Percentiles rank a stretch among this genome's conserved stretches.
Conservation (phyloP, 2,113 vertebrate genomes). For the Nibea coibor region DNA sequence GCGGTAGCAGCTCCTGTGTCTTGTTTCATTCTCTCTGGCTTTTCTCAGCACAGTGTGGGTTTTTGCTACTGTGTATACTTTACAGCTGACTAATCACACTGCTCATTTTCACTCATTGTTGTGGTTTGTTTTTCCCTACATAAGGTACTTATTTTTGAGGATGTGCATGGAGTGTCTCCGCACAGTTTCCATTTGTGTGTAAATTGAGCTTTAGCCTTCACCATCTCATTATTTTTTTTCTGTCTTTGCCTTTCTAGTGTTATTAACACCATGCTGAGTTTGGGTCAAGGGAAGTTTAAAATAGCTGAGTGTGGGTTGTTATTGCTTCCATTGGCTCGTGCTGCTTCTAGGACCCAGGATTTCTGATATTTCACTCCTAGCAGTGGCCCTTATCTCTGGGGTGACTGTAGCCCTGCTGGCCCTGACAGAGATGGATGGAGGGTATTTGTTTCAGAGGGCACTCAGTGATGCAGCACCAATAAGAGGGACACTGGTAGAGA, state of each 20-base stretch:
- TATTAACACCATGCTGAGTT: constrained; percentile 18
- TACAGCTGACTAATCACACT: constrained; percentile 11
- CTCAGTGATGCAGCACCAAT: constrained; percentile 19
- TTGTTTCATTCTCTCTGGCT: neutral
- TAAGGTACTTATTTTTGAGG: neutral
- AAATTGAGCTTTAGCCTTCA: constrained; percentile 14
- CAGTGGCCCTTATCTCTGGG: constrained; percentile 23
- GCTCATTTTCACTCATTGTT: constrained; percentile 15
- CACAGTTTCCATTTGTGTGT: constrained; percentile 10
- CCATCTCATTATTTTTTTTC: constrained; percentile 5
- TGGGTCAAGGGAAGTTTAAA: constrained; percentile 17
- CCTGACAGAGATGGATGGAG: constrained; percentile 53
- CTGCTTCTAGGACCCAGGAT: neutral
- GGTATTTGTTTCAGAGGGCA: constrained; percentile 17
- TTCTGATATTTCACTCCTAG: constrained; percentile 31
- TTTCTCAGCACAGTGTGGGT: neutral
- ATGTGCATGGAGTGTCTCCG: constrained; percentile 6
- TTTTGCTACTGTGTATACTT: constrained; percentile 1
- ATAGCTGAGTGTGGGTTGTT: neutral
- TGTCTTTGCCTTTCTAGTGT: neutral
- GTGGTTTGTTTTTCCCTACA: constrained; percentile 7
- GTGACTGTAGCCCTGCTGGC: neutral
- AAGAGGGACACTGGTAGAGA: constrained; percentile 12
- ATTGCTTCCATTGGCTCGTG: neutral
- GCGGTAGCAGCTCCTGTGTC: neutral